phyloP scores from a whole-genome alignment of 2,888 invertebrate species.

The Melanostoma mellinum region DNA sequence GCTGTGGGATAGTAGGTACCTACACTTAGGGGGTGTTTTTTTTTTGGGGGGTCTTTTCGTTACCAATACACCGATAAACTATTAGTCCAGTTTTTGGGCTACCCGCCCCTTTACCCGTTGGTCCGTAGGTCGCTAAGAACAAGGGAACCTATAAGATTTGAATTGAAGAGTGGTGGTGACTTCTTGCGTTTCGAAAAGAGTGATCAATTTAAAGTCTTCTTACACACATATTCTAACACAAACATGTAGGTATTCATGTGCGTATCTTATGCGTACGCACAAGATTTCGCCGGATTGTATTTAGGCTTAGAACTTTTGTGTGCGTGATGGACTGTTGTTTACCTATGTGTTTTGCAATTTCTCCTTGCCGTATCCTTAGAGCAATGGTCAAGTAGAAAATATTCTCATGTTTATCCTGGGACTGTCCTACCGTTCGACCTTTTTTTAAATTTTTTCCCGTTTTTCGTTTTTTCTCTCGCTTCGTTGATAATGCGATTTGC shows the following conservation, averaged over 20 bases:
- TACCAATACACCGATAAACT: conserved; percentile 62
- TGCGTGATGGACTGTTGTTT: conserved; percentile 36
- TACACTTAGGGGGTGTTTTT: conserved; percentile 50
- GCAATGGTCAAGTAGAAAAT: conserved; percentile 65
- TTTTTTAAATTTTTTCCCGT: conserved; percentile 8
- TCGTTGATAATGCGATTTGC: conserved; percentile 59
- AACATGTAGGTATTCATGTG: conserved; percentile 2
- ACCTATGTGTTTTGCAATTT: conserved; percentile 54
- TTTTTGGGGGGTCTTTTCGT: conserved; percentile 48
- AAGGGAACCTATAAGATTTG: conserved; percentile 31
- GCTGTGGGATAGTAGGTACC: conserved; percentile 12
- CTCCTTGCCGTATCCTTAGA: conserved; percentile 57
- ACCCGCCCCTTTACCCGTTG: conserved; percentile 53
- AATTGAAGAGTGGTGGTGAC: conserved; percentile 29
- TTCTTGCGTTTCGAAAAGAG: conserved; percentile 45
- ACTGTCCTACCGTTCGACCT: conserved; percentile 50
- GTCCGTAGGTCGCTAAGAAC: not conserved
- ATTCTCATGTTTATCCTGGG: conserved; percentile 63
- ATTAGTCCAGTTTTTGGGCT: conserved; percentile 64
- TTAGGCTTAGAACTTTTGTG: not conserved
- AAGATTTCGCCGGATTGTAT: conserved; percentile 26
- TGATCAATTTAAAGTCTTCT: conserved; percentile 67
- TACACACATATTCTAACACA: conserved; percentile 47
- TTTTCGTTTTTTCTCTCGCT: conserved; percentile 29
- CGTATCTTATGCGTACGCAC: conserved; percentile 64